Conservation (phyloP, 2,113 vertebrate species). For the Myiozetetes cayanensis region DNA sequence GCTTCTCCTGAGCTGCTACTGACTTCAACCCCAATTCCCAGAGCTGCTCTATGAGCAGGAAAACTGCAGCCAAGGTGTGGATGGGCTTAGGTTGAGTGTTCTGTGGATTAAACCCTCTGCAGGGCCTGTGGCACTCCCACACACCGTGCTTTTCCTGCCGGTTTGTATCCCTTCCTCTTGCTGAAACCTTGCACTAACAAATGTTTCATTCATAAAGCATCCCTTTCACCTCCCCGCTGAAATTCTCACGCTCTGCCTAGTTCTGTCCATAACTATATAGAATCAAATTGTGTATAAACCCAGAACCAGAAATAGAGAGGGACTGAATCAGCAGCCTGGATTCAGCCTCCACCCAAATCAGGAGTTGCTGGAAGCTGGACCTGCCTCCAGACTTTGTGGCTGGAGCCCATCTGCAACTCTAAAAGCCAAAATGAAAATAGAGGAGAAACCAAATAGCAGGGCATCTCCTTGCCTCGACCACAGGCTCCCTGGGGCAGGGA, state of each 20-base stretch:
- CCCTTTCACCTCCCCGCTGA: neutral
- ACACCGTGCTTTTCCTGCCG: neutral
- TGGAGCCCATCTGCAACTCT: slow-evolving; percentile 12
- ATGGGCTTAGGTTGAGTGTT: neutral
- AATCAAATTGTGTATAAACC: neutral
- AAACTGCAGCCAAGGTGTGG: neutral
- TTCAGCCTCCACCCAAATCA: neutral
- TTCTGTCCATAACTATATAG: neutral
- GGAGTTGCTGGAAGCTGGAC: neutral
- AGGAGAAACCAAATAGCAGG: slow-evolving; percentile 22
- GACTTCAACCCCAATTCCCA: neutral
- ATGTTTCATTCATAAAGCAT: neutral
- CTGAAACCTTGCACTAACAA: neutral
- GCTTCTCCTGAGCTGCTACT: neutral
- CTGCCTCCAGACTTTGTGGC: neutral
- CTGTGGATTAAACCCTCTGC: neutral
- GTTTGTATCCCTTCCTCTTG: neutral
- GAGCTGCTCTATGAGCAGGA: neutral
- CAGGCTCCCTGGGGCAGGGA: slow-evolving; percentile 32
- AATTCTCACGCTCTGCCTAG: neutral
- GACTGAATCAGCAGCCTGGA: neutral
- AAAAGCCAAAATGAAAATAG: slow-evolving; percentile 27
- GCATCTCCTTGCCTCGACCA: slow-evolving; percentile 17
- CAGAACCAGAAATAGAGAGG: slow-evolving; percentile 12
- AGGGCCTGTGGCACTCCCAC: neutral